Evolutionary conservation across 2,888 invertebrate genomes (phyloP).

Genomic region (Blomia tropicalis): DNA sequence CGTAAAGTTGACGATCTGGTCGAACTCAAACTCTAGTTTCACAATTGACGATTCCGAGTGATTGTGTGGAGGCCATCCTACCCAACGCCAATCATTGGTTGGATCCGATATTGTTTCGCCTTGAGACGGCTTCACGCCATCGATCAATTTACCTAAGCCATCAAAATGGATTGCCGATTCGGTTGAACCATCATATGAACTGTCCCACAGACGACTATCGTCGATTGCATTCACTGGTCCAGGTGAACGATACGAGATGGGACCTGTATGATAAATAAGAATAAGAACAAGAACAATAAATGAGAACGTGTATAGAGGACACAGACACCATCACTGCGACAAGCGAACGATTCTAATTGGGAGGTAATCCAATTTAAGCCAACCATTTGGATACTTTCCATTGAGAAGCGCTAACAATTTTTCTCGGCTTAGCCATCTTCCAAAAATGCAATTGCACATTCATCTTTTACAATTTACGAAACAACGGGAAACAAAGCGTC

Average conservation of each 20-base stretch:
- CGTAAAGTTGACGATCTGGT: conserved; percentile 67
- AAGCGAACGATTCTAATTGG: conserved; percentile 35
- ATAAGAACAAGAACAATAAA: conserved; percentile 64
- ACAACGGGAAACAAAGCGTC: too few species aligned
- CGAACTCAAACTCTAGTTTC: conserved; percentile 68
- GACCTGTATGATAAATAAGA: conserved; percentile 56
- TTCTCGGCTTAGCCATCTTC: background rate
- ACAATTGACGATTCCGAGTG: conserved; percentile 39
- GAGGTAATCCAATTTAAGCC: background rate
- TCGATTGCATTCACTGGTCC: conserved; percentile 64
- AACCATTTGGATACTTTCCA: background rate
- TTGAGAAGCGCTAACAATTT: background rate
- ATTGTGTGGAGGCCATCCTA: conserved; percentile 53
- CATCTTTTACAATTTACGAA: background rate
- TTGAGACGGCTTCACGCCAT: conserved; percentile 46
- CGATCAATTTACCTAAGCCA: conserved; percentile 68
- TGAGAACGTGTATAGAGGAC: conserved; percentile 38
- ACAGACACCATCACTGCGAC: background rate
- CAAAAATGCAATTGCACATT: background rate
- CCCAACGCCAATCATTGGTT: conserved; percentile 48
- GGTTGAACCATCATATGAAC: conserved; percentile 69
- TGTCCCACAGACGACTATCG: conserved; percentile 64
- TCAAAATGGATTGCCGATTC: conserved; percentile 50
- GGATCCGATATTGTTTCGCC: conserved; percentile 53
- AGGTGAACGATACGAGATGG: conserved; percentile 70